phyloP scores from a whole-genome alignment of 2,888 invertebrate species.

The Eurytoma adleriae region DNA sequence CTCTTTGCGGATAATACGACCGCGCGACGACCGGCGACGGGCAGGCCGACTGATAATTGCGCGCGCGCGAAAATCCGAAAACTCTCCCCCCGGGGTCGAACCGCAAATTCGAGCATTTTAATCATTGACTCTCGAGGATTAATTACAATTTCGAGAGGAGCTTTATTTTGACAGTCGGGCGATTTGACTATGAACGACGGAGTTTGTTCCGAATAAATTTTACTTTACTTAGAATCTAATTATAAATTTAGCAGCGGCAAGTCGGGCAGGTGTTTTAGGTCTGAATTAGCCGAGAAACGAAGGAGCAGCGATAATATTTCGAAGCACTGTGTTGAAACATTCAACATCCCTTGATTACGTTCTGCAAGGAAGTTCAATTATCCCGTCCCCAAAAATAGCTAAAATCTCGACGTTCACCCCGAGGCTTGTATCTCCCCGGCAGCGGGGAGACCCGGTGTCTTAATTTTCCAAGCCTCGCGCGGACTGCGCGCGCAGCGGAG shows the following conservation, averaged over 20 bases:
- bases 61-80: neutral
- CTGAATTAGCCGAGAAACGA: too few relatives aligned
- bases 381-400: neutral
- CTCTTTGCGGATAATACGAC: conserved; percentile 17
- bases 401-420: neutral
- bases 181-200: too few relatives aligned
- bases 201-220: too few relatives aligned
- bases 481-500: neutral
- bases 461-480: neutral
- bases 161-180: too few relatives aligned
- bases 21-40: conserved; percentile 10
- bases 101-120: conserved; percentile 21
- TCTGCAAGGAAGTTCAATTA: conserved; percentile 5
- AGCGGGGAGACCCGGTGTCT: neutral
- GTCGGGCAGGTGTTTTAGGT: too few relatives aligned
- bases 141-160: too few relatives aligned
- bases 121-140: neutral
- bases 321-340: conserved; percentile 6
- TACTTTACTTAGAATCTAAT: too few relatives aligned
- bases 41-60: neutral
- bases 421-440: neutral
- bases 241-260: too few relatives aligned
- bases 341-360: neutral
- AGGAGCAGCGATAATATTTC: neutral
- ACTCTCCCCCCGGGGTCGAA: neutral